These are phyloP conservation scores for Bruchidius siliquastri DNA, from an alignment of 2,888 invertebrate genomes.

Conservation along the genomic window DNA sequence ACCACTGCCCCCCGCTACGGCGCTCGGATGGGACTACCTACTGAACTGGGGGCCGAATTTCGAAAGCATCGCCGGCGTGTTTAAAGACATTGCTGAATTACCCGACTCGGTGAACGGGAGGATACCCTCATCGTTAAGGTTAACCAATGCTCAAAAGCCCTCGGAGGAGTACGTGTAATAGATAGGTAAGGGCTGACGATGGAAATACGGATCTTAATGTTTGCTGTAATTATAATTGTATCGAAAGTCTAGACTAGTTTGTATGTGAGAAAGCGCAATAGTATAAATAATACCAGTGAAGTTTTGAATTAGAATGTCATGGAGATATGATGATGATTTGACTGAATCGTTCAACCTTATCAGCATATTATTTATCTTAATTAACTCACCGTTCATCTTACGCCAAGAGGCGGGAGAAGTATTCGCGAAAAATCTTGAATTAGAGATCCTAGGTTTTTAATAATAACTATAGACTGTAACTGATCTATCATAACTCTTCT, in stretches of 20 bases:
- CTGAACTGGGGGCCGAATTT: conserved; percentile 96
- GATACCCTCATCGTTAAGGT: conserved; percentile 67
- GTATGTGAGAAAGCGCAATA: neutral
- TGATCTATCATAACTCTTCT: no score
- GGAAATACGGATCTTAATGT: neutral
- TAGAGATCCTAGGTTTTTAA: no score
- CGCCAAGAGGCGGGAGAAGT: no score
- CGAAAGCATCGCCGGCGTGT: conserved; percentile 91
- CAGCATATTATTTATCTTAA: no score
- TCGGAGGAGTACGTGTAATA: conserved; percentile 82
- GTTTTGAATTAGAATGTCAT: no score
- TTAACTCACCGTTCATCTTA: no score
- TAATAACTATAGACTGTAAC: no score
- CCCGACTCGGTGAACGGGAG: conserved; percentile 77
- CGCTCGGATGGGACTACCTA: conserved; percentile 89
- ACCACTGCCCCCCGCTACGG: conserved; percentile 66
- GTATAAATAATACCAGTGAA: neutral
- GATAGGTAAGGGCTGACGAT: neutral
- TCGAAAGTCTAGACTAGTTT: neutral
- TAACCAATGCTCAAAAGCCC: conserved; percentile 78
- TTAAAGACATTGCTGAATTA: conserved; percentile 92
- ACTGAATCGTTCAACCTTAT: no score
- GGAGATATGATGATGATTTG: no score
- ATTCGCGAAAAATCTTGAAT: no score
- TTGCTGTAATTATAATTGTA: neutral